A percentile compares a stretch with the other conserved stretches of the same genome.
These are phyloP conservation scores for Ethmia dodecea DNA, from an alignment of 2,888 invertebrate species.

Conservation along the genomic window DNA sequence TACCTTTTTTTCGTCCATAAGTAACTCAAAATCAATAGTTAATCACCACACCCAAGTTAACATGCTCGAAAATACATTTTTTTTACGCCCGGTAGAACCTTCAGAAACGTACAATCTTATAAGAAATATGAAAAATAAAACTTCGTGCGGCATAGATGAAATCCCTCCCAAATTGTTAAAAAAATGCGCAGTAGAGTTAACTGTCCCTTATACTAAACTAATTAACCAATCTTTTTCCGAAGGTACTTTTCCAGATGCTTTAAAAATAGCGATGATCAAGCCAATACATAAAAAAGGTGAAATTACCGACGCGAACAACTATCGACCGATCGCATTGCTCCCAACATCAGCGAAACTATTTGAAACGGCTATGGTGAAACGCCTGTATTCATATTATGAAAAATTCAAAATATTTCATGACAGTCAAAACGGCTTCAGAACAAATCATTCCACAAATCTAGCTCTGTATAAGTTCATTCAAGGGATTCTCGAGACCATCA, in stretches of 20 bases:
- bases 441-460: constrained; percentile 10
- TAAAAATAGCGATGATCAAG: constrained; percentile 9
- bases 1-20: constrained; percentile 8
- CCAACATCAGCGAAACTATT: constrained; percentile 12
- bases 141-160: constrained; percentile 7
- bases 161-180: constrained; percentile 7
- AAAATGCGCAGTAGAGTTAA: constrained; percentile 3
- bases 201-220: too few relatives aligned
- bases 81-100: constrained; percentile 2
- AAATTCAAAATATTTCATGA: too few relatives aligned
- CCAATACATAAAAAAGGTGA: constrained; percentile 9
- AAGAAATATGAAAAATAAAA: constrained; percentile 1
- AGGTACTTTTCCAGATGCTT: constrained; percentile 8
- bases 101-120: constrained; percentile 6
- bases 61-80: constrained; percentile 4
- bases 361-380: constrained; percentile 12
- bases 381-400: constrained; percentile 14
- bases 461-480: constrained; percentile 9
- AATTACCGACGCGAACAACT: neutral
- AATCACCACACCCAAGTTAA: neutral
- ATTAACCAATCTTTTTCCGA: too few relatives aligned
- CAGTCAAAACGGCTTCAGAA: too few relatives aligned
- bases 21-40: neutral
- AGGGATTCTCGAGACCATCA: constrained; percentile 3
- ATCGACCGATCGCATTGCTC: constrained; percentile 3